Evolutionary conservation across 1,140 invertebrate species (phyloP).

Genomic region (Scaptomyza pallida): DNA sequence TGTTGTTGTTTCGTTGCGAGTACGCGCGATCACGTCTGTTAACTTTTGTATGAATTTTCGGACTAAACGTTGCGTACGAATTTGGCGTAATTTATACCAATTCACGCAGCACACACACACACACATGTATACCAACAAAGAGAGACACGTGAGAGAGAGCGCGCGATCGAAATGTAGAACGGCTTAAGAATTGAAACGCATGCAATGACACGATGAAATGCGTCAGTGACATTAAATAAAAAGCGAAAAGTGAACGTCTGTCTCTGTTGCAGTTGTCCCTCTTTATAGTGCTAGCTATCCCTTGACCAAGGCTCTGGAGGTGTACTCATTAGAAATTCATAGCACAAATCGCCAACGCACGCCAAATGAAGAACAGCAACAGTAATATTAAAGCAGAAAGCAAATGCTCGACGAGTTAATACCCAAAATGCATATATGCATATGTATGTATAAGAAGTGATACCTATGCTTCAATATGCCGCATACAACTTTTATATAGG

Average conservation of each 20-base stretch:
- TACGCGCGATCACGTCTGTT: constrained; percentile 54
- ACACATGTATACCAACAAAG: constrained; percentile 21
- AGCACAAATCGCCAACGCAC: constrained; percentile 45
- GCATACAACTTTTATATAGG: neutral
- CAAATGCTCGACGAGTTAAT: constrained; percentile 1
- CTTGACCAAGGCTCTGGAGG: constrained; percentile 51
- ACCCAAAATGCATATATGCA: no score
- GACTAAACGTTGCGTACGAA: constrained; percentile 74
- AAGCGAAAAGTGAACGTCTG: constrained; percentile 68
- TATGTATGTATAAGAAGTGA: neutral
- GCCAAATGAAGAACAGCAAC: constrained; percentile 42
- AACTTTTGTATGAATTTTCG: constrained; percentile 58
- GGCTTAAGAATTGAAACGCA: constrained; percentile 3
- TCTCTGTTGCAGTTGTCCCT: constrained; percentile 11
- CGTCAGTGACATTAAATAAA: constrained; percentile 16
- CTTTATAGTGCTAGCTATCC: constrained; percentile 23
- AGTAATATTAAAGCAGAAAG: constrained; percentile 5
- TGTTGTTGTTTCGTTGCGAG: neutral
- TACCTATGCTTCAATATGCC: neutral
- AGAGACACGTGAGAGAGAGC: neutral
- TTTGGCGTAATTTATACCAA: constrained; percentile 76
- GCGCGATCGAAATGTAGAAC: neutral
- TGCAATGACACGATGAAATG: constrained; percentile 30
- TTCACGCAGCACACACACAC: constrained; percentile 46
- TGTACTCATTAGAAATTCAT: constrained; percentile 54